Conservation (phyloP, 2,113 vertebrate species). For the Chaenocephalus aceratus region DNA sequence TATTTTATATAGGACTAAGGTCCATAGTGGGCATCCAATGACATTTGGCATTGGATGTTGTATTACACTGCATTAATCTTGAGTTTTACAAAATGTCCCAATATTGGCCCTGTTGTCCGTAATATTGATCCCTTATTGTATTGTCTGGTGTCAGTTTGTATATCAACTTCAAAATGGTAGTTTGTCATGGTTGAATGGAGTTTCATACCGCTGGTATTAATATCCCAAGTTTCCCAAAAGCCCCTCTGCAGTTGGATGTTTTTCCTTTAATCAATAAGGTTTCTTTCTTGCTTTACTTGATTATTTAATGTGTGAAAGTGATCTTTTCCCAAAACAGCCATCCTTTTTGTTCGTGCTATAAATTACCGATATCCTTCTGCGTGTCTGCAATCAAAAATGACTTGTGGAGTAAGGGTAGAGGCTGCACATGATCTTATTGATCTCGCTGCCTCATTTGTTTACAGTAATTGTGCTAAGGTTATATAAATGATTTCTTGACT, state of each 20-base stretch:
- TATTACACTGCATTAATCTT: too few relatives aligned
- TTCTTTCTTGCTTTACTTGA: background rate
- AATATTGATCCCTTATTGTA: too few relatives aligned
- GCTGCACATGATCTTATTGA: constrained; percentile 14
- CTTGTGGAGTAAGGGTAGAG: background rate
- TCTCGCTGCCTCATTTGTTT: constrained; percentile 17
- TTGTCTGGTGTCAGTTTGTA: background rate
- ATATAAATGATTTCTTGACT: constrained; percentile 2
- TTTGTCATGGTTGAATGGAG: background rate
- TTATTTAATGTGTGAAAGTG: background rate
- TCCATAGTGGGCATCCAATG: too few relatives aligned
- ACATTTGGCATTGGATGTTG: background rate
- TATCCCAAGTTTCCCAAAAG: background rate
- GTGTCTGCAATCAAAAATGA: background rate
- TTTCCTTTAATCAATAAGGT: background rate
- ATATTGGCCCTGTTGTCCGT: background rate
- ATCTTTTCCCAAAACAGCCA: background rate
- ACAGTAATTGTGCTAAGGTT: background rate
- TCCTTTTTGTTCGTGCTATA: background rate
- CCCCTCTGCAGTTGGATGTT: background rate
- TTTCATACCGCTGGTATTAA: background rate
- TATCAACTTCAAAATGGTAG: background rate
- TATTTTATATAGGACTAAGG: too few relatives aligned
- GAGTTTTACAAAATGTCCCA: background rate
- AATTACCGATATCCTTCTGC: background rate